These are phyloP conservation scores for Uropsilus gracilis DNA, from an alignment of 2,113 vertebrate genomes.

Conservation along the genomic window DNA sequence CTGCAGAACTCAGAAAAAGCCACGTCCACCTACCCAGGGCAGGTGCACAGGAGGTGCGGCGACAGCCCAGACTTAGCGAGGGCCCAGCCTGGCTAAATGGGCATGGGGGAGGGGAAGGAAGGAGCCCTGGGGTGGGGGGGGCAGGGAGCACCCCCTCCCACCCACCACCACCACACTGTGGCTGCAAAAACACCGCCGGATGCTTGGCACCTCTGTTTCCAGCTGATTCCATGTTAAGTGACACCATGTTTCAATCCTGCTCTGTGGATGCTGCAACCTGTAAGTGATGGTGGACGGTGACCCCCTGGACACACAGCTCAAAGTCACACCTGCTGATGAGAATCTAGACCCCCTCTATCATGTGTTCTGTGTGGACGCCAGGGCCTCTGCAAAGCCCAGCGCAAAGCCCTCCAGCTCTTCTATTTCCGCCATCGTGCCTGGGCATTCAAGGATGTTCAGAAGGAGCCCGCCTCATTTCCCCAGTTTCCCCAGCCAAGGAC, in stretches of 20 bases:
- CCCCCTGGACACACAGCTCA: not conserved
- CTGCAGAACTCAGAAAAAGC: not conserved
- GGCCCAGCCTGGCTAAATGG: slow-evolving; percentile 73
- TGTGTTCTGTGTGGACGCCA: not conserved
- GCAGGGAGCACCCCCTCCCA: not conserved
- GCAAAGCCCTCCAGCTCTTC: no score
- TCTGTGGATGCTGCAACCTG: fast-evolving
- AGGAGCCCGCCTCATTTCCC: not conserved
- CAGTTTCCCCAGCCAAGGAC: no score
- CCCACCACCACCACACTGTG: no score
- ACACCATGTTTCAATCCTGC: fast-evolving
- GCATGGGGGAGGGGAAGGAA: slow-evolving; percentile 9
- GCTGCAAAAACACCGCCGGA: no score
- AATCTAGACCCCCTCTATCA: fast-evolving
- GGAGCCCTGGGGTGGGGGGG: not conserved
- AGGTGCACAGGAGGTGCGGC: slow-evolving; percentile 73
- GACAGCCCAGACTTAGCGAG: slow-evolving; percentile 83
- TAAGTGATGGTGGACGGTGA: not conserved
- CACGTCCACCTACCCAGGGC: not conserved
- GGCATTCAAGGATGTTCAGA: not conserved
- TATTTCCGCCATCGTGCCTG: no score
- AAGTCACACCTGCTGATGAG: fast-evolving
- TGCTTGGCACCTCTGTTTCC: not conserved
- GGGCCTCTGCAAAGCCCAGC: not conserved
- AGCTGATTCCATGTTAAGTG: not conserved